A percentile compares a stretch with the other conserved stretches of the same genome.
Conservation (phyloP, 2,113 vertebrate genomes). For the Petaurus breviceps region DNA sequence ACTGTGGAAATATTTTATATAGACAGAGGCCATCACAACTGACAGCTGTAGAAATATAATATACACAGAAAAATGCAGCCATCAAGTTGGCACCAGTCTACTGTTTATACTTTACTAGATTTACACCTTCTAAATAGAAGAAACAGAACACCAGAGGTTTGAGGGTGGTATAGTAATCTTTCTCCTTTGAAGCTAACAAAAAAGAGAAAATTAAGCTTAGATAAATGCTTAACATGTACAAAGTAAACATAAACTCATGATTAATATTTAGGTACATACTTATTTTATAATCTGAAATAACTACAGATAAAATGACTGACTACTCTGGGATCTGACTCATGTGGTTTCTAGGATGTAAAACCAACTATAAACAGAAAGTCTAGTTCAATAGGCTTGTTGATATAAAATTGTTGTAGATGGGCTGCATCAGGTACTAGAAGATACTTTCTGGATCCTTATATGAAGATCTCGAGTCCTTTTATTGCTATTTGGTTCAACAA, state of each 20-base stretch:
- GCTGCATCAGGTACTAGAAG: not conserved
- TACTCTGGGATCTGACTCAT: not conserved
- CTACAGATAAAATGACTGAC: conserved; percentile 21
- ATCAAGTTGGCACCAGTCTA: conserved; percentile 31
- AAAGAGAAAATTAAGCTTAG: conserved; percentile 73
- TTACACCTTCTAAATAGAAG: conserved; percentile 63
- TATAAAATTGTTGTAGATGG: conserved; percentile 22
- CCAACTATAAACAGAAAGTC: conserved; percentile 47
- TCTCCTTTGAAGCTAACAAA: conserved; percentile 62
- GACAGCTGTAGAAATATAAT: conserved; percentile 47
- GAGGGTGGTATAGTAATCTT: conserved; percentile 46
- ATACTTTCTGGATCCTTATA: not conserved
- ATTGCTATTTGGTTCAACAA: not conserved
- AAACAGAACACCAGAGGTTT: conserved; percentile 45
- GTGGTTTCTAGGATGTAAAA: conserved; percentile 52
- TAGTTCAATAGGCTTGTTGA: conserved; percentile 29
- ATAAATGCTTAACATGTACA: conserved; percentile 50
- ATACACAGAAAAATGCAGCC: conserved; percentile 39
- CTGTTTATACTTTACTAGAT: conserved; percentile 11
- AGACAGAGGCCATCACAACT: conserved; percentile 20
- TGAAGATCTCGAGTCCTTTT: not conserved
- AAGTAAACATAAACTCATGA: conserved; percentile 62
- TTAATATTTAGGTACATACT: conserved; percentile 57
- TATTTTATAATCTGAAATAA: conserved; percentile 43
- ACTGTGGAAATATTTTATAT: not conserved